A percentile compares a stretch with the other conserved stretches of the same genome.
Conservation (phyloP, 1,140 invertebrate genomes). For the Lasioglossum baleicum region DNA sequence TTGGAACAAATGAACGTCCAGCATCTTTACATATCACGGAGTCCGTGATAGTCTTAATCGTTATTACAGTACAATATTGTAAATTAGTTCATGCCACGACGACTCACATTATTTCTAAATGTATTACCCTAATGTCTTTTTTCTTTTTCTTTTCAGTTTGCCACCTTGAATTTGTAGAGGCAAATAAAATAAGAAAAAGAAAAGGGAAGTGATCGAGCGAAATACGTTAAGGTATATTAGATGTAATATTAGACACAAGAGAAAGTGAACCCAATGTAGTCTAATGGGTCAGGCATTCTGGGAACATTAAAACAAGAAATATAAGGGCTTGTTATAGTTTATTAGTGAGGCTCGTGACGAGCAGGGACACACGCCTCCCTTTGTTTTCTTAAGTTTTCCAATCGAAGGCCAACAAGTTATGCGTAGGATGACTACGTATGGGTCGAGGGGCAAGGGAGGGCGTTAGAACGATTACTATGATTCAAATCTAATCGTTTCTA, state of each 20-base stretch:
- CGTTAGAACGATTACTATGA: conserved; percentile 59
- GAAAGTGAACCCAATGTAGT: conserved; percentile 44
- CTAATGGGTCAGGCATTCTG: conserved; percentile 54
- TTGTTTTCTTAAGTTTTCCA: conserved; percentile 18
- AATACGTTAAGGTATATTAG: conserved; percentile 39
- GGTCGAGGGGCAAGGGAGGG: background rate
- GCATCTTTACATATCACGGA: background rate
- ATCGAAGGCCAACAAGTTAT: conserved; percentile 16
- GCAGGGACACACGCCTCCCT: conserved; percentile 12
- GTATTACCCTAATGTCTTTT: conserved; percentile 7
- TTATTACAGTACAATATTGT: conserved; percentile 1
- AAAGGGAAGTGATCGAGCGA: background rate
- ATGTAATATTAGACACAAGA: conserved; percentile 47
- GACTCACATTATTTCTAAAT: background rate
- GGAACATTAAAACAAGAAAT: conserved; percentile 60
- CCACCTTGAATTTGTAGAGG: conserved; percentile 39
- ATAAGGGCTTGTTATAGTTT: conserved; percentile 40
- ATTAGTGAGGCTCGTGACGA: conserved; percentile 31
- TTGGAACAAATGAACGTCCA: background rate
- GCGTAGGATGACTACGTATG: conserved; percentile 6
- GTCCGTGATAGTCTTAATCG: background rate
- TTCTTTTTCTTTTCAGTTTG: too few species aligned
- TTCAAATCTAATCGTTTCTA: conserved; percentile 78
- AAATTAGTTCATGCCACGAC: conserved; percentile 16
- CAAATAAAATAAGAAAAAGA: background rate